A percentile compares a stretch with the other conserved stretches of the same genome.
Evolutionary conservation across 30 jellyfish, hydroid and myxozoan species (phyloP).

Genomic region (Nemopilema nomurai): DNA sequence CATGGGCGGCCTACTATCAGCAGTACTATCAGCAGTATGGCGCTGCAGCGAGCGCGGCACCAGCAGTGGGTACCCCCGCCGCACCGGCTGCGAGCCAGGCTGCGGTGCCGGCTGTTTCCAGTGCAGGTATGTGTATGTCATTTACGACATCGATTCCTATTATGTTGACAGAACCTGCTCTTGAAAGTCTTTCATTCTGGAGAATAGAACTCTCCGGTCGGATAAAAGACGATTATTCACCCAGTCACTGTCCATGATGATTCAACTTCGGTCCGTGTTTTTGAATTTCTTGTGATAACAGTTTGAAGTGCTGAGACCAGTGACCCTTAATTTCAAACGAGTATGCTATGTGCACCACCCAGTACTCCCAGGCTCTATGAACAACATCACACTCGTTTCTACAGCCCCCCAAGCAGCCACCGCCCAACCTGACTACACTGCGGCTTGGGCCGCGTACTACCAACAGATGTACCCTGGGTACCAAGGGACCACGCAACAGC

Average conservation of each 20-base stretch:
- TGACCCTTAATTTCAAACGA: neutral
- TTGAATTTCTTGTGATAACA: conserved; percentile 19
- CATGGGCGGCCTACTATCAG: conserved; percentile 90
- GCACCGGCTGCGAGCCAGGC: conserved; percentile 62
- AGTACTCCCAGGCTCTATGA: neutral
- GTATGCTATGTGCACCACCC: neutral
- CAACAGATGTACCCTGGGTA: conserved; percentile 80
- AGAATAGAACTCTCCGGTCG: neutral
- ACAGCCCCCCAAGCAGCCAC: conserved; percentile 65
- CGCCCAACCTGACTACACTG: conserved; percentile 92
- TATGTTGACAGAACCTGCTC: neutral
- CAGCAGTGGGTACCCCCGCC: conserved; percentile 65
- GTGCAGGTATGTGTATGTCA: conserved; percentile 23
- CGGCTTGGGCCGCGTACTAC: conserved; percentile 94
- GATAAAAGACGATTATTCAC: too few relatives aligned
- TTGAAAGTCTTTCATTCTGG: neutral
- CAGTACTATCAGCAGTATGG: conserved; percentile 82
- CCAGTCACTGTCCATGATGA: conserved; percentile 41
- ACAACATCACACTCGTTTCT: neutral
- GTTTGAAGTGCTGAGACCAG: conserved; percentile 46
- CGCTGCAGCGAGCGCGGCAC: conserved; percentile 57
- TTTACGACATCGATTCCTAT: neutral
- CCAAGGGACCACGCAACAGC: conserved; percentile 68
- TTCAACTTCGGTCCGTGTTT: conserved; percentile 57
- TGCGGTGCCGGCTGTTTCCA: conserved; percentile 62